Percentiles rank a stretch among this genome's conserved stretches.
These are phyloP conservation scores for Styela plicata DNA, from an alignment of 23 tunicate genomes.

Conservation along the genomic window DNA sequence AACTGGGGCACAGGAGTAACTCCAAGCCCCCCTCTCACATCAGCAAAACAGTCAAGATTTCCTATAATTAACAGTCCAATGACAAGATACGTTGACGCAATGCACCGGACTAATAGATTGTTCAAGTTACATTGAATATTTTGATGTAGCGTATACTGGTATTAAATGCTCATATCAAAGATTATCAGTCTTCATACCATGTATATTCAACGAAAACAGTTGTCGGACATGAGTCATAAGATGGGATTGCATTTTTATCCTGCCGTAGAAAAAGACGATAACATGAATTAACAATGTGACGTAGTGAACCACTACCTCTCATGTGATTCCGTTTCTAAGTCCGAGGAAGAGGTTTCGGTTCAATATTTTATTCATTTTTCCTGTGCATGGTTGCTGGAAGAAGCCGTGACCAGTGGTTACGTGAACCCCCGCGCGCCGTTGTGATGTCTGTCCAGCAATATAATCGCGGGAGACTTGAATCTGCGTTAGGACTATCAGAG, in stretches of 20 bases:
- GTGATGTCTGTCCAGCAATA: no score
- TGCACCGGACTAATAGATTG: conserved; percentile 5
- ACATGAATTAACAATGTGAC: neutral
- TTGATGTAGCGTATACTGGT: no score
- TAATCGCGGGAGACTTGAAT: no score
- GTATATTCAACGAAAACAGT: no score
- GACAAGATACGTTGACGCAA: conserved; percentile 12
- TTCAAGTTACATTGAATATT: conserved; percentile 4
- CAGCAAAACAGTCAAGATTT: conserved; percentile 1
- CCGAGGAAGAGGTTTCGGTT: neutral
- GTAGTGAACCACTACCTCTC: neutral
- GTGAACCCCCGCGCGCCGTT: no score
- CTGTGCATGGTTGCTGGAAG: neutral
- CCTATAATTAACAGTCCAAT: conserved; percentile 13
- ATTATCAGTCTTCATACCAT: no score
- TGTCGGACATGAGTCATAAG: no score
- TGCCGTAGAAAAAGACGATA: neutral
- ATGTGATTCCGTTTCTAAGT: neutral
- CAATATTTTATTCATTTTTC: neutral
- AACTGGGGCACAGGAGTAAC: conserved; percentile 20
- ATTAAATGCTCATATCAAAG: no score
- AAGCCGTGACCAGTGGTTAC: neutral
- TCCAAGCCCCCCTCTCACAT: conserved; percentile 5
- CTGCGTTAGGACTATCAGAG: no score
- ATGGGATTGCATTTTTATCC: neutral